Evolutionary conservation across 2,888 invertebrate species (phyloP).

Genomic region (Scrobipalpa atriplicella): DNA sequence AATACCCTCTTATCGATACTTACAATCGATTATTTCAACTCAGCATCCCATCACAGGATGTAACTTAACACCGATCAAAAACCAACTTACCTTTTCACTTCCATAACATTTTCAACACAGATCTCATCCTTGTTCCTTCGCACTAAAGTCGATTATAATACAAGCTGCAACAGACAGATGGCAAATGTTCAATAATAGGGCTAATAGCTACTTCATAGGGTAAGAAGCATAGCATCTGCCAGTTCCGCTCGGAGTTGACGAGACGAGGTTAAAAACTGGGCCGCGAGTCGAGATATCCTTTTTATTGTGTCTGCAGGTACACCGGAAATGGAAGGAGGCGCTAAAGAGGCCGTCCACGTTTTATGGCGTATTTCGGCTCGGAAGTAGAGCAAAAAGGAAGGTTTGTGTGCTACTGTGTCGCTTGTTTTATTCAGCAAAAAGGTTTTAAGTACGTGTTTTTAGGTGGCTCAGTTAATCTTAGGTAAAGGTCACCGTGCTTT

Average conservation of each 20-base stretch:
- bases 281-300: not conserved
- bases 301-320: conserved; percentile 22
- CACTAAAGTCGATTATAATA: not conserved
- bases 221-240: conserved; percentile 25
- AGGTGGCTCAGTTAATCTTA: too few species aligned
- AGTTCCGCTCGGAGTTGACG: conserved; percentile 3
- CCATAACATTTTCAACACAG: not conserved
- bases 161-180: not conserved
- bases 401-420: not conserved
- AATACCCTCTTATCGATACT: conserved; percentile 28
- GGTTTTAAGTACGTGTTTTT: too few species aligned
- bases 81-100: conserved; percentile 29
- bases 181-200: not conserved
- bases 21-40: conserved; percentile 13
- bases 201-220: conserved; percentile 15
- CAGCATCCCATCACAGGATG: conserved; percentile 41
- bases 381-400: conserved; percentile 6
- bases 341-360: conserved; percentile 1
- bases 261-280: conserved; percentile 3
- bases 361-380: conserved; percentile 19
- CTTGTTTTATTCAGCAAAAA: not conserved
- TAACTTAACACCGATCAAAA: conserved; percentile 34
- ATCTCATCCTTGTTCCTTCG: not conserved
- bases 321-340: conserved; percentile 25
- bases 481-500: too few species aligned